Evolutionary conservation across 2,888 invertebrate genomes (phyloP).

Genomic region (Lasiommata megera): DNA sequence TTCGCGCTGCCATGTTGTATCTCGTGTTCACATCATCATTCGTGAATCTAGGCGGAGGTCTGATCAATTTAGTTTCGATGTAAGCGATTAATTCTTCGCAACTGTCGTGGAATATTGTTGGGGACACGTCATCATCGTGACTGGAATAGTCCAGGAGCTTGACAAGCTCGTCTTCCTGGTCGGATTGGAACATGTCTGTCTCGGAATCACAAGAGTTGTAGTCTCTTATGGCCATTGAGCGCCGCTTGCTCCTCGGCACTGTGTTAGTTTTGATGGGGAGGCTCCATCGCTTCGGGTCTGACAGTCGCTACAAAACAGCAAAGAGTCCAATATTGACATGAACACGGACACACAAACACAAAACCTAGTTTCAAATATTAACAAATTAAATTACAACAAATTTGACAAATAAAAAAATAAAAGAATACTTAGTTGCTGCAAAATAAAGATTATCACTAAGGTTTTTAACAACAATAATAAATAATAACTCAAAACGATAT

Average conservation of each 20-base stretch:
- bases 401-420: neutral
- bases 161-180: conserved; percentile 89
- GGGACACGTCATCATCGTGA: conserved; percentile 81
- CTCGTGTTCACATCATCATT: conserved; percentile 60
- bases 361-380: neutral
- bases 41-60: conserved; percentile 41
- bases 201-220: conserved; percentile 83
- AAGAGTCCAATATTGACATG: conserved; percentile 52
- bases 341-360: conserved; percentile 31
- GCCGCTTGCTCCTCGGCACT: conserved; percentile 52
- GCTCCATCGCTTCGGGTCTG: conserved; percentile 73
- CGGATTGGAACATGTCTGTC: conserved; percentile 88
- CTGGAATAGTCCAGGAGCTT: conserved; percentile 86
- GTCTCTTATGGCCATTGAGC: conserved; percentile 52
- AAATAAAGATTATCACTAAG: neutral
- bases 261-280: conserved; percentile 64
- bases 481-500: neutral
- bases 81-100: conserved; percentile 69
- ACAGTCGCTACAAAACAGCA: conserved; percentile 63
- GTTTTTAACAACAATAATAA: too few species aligned
- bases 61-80: conserved; percentile 58
- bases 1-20: conserved; percentile 64
- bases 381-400: neutral
- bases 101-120: conserved; percentile 69
- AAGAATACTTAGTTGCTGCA: conserved; percentile 5